Evolutionary conservation across 2,797 vertebrate species (phyloP), one percentile per base, ranked within the genome.

Genomic region (Argya squamiceps): DNA sequence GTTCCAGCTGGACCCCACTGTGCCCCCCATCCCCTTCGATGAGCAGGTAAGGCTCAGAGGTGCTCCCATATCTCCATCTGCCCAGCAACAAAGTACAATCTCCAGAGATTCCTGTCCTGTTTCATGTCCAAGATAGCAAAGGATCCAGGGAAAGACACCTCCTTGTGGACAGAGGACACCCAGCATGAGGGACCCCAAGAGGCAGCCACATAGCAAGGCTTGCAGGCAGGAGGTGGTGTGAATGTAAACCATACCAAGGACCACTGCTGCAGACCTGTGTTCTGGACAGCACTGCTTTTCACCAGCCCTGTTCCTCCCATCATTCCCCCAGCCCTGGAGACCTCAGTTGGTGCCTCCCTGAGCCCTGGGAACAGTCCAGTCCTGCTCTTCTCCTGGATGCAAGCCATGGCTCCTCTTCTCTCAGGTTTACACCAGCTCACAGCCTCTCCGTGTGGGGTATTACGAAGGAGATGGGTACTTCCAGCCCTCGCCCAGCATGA

Each of bases 11-110:
- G 98, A 99, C 88, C 98, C 98, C 83, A 98, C 97, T 1, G 89
- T 99, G 74, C 98, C 98, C 32, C 98, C 98, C 0, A 4, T 98
- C 27, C 98, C 98, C 49, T 99, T 99, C n/a, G 80, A 98, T 36
- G 80, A 96, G 32, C 78, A 98, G 98, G 98, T 99, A 9, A 71
- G 52, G 56, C 52, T 85, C 59, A 50, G 44, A 84, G 32, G 18
- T 3, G 17, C 18, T 37, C 11, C 18, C 12, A 1, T 10, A 12
- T 21, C 21, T 93, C 44, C 12, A 4, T 37, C 43, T 43, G 15
- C 22, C 36, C 29, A 52, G 26, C 7, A 68, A 58, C 19, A 62
- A 49, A 43, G 37, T 19, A 16, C 14, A 2, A 34, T 20, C 36
- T 52, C 24, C 1, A 4, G 39, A 83, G 24, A 26, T 41, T 73